Percentiles rank a stretch among this genome's conserved stretches.
Evolutionary conservation across 2,797 vertebrate species (phyloP).

Genomic region (Sebastes alutus): DNA sequence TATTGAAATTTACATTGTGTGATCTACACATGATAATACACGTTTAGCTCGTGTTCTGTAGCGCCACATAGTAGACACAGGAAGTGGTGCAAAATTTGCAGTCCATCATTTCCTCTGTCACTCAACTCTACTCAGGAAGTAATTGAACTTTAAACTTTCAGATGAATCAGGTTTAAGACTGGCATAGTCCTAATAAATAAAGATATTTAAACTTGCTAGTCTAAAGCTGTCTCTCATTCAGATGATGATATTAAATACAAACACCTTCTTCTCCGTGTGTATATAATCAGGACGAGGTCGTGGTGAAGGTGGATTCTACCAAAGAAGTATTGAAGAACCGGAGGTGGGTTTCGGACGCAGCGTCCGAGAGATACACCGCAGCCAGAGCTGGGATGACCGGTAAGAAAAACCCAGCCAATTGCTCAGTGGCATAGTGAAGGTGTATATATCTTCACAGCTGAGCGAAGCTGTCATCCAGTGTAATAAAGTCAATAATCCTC

Average conservation of each 20-base stretch:
- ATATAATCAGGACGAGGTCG: constrained; percentile 86
- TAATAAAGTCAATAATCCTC: neutral
- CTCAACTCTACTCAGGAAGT: no score
- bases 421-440: neutral
- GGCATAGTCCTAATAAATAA: no score
- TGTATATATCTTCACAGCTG: neutral
- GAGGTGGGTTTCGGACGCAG: constrained; percentile 89
- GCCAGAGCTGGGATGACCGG: constrained; percentile 96
- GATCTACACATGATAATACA: no score
- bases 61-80: no score
- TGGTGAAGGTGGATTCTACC: constrained; percentile 91
- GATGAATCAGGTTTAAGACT: no score
- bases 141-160: no score
- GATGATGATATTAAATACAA: neutral
- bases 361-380: constrained; percentile 90
- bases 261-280: neutral
- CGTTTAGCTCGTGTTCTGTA: no score
- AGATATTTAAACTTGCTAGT: no score
- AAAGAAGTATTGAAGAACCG: constrained; percentile 91
- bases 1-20: no score
- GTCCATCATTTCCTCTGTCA: no score
- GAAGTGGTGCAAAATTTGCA: no score
- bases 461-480: constrained; percentile 2
- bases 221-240: neutral
- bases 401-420: constrained; percentile 46